Evolutionary conservation across 2,797 vertebrate species (phyloP), one percentile per base, ranked within the genome.

Genomic region (Notoglanidium macrostoma): DNA sequence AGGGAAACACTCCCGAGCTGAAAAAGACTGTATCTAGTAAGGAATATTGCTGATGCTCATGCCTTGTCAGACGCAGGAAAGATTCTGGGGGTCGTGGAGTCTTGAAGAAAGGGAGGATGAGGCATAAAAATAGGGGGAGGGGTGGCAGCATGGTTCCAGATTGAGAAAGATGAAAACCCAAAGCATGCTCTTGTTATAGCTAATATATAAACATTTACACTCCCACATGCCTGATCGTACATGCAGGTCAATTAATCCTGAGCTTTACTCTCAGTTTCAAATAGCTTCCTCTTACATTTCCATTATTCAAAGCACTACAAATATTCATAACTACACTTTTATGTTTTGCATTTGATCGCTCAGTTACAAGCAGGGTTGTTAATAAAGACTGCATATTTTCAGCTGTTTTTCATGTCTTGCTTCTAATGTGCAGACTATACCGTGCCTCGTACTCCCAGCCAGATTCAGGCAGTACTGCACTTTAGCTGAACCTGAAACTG

Each of bases 11-110:
- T 90, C 87, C 81, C 90, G 89, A 93, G 91, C 92, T 87, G 77
- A 86, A 93, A 91, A 84, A 85, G 92, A 92, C 92, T 95, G 94
- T 95, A 91, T 95, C 94, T 90, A 90, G 95, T 94, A 95, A 95
- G 94, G 93, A 95, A 94, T 94, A 88, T 65, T 2, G 88, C 87
- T 83, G 89, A 91, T 90, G 90, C 86, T 88, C 90, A 91, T 92
- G 95, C 94, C 95, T 94, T 95, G 94, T 94, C 92, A 94, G 94
- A 94, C 90, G 90, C 54, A 76, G 90, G 70, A 55, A 90, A 93
- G 92, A 95, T 93, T 93, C 93, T 92, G 90, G 92, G 94, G 94
- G 92, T 92, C 81, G 90, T 11, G 72, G 85, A 84, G 90, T 91
- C 91, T 80, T 88, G 91, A 90, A 91, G 92, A 91, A 91, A 90